Percentiles rank a stretch among this genome's conserved stretches.
Conservation (phyloP, 2,888 invertebrate genomes). For the Nysson spinosus region DNA sequence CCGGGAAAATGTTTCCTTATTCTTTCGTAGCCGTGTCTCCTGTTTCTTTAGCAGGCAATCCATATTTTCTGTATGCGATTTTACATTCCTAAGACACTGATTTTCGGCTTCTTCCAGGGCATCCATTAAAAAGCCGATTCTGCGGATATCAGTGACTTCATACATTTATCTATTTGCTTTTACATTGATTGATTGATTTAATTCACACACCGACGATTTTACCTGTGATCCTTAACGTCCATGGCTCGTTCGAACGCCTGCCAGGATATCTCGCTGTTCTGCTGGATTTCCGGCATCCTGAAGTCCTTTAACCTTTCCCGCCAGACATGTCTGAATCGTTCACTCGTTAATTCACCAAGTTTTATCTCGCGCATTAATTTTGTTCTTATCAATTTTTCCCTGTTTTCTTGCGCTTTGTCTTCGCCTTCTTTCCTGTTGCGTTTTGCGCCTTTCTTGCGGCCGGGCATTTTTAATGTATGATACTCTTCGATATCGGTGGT, state of each 20-base stretch:
- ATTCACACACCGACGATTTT: background rate
- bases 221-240: slow-evolving; percentile 78
- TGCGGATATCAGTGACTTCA: slow-evolving; percentile 10
- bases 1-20: slow-evolving; percentile 43
- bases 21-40: slow-evolving; percentile 59
- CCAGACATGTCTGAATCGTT: slow-evolving; percentile 71
- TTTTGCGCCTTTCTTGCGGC: too few relatives aligned
- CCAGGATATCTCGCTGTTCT: slow-evolving; percentile 76
- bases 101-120: slow-evolving; percentile 75
- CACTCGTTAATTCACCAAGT: slow-evolving; percentile 71
- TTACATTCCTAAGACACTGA: slow-evolving; percentile 74
- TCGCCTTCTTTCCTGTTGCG: too few relatives aligned
- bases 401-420: slow-evolving; percentile 59
- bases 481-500: too few relatives aligned
- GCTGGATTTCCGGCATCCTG: slow-evolving; percentile 74
- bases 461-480: too few relatives aligned
- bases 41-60: slow-evolving; percentile 73
- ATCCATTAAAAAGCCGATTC: slow-evolving; percentile 69
- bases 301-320: slow-evolving; percentile 74
- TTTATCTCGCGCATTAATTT: slow-evolving; percentile 75
- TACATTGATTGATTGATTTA: too few relatives aligned
- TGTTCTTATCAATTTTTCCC: slow-evolving; percentile 63
- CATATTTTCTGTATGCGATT: slow-evolving; percentile 74
- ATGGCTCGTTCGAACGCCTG: slow-evolving; percentile 77
- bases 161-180: too few relatives aligned